A percentile compares a stretch with the other conserved stretches of the same genome.
phyloP scores from a whole-genome alignment of 2,113 vertebrate species.

The Tor tambroides region DNA sequence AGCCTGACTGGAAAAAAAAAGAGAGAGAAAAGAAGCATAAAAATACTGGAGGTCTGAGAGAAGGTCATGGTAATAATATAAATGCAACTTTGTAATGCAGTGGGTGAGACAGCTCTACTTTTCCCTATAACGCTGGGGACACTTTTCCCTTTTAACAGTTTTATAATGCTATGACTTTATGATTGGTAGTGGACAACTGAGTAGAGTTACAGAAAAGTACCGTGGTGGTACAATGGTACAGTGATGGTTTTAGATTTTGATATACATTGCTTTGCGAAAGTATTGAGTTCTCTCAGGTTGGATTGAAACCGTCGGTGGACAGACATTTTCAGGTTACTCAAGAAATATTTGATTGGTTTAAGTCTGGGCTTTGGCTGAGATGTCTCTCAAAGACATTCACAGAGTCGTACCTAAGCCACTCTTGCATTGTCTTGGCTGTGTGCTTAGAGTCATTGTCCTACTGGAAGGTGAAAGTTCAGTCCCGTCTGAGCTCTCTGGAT shows the following conservation, averaged over 20 bases:
- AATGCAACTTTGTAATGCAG: conserved; percentile 29
- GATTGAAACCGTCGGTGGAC: background rate
- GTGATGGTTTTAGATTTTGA: background rate
- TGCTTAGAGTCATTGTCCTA: background rate
- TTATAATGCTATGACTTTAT: background rate
- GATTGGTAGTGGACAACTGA: background rate
- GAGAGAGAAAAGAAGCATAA: background rate
- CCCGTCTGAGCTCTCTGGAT: too few species aligned
- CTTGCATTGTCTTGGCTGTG: background rate
- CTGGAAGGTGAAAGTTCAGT: background rate
- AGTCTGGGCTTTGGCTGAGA: background rate
- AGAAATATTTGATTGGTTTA: background rate
- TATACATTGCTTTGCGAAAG: background rate
- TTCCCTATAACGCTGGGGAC: background rate
- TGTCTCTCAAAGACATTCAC: background rate
- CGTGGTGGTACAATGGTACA: background rate
- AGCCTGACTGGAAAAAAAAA: background rate
- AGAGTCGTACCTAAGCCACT: background rate
- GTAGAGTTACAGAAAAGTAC: background rate
- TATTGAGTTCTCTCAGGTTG: background rate
- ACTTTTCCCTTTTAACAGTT: too few species aligned
- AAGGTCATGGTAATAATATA: conserved; percentile 2
- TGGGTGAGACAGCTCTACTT: conserved; percentile 13
- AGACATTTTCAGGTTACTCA: background rate
- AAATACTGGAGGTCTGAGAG: conserved; percentile 7